Conservation (phyloP, 2,113 vertebrate genomes). For the Lutjanus erythropterus region DNA sequence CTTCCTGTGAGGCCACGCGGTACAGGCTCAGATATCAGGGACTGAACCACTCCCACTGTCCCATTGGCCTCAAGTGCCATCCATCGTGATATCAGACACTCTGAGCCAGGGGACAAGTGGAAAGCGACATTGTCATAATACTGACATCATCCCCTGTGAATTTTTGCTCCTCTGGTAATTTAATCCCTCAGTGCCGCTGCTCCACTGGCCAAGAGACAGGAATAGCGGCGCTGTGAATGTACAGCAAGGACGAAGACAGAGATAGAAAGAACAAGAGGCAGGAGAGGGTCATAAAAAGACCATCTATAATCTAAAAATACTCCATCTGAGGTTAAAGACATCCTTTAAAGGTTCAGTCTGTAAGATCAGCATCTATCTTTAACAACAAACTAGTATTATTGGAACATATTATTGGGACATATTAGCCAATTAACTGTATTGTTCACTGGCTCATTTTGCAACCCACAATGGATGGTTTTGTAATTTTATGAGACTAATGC, state of each 20-base stretch:
- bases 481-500: too few species aligned
- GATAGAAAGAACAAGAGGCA: slow-evolving; percentile 5
- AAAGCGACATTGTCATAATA: slow-evolving; percentile 26
- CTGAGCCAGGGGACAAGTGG: neutral
- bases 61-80: slow-evolving; percentile 34
- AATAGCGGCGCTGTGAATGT: slow-evolving; percentile 28
- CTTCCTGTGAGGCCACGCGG: slow-evolving; percentile 13
- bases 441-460: too few species aligned
- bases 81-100: slow-evolving; percentile 30
- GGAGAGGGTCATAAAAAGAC: neutral
- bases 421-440: too few species aligned
- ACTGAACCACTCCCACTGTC: slow-evolving; percentile 25
- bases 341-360: too few species aligned
- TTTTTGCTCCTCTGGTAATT: slow-evolving; percentile 31
- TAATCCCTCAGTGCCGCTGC: slow-evolving; percentile 18
- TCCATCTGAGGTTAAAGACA: neutral
- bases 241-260: neutral
- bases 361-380: too few species aligned
- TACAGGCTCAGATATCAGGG: slow-evolving; percentile 52
- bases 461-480: too few species aligned
- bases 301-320: neutral
- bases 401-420: too few species aligned
- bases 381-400: too few species aligned
- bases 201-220: slow-evolving; percentile 26
- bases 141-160: slow-evolving; percentile 33